Conservation (phyloP, 2,888 invertebrate species). For the Lucinisca nassula region DNA sequence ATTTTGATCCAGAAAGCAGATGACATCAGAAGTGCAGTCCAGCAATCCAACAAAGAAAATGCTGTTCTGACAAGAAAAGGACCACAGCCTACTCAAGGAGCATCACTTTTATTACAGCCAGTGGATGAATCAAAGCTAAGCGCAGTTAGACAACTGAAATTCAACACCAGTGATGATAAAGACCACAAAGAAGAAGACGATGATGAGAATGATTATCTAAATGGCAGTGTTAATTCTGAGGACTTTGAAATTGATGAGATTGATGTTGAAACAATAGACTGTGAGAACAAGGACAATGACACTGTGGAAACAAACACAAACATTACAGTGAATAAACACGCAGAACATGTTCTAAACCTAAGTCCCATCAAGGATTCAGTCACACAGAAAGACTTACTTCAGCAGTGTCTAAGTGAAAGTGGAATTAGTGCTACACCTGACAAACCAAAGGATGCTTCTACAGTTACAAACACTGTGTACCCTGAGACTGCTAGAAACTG, state of each 20-base stretch:
- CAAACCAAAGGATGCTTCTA: neutral
- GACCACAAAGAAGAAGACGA: slow-evolving; percentile 9
- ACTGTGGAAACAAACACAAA: slow-evolving; percentile 12
- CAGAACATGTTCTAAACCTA: neutral
- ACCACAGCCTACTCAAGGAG: slow-evolving; percentile 44
- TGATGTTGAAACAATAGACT: slow-evolving; percentile 68
- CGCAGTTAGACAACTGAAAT: slow-evolving; percentile 63
- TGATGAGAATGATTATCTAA: slow-evolving; percentile 65
- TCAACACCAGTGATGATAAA: slow-evolving; percentile 41
- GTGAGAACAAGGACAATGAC: neutral
- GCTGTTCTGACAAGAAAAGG: neutral
- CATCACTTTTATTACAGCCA: slow-evolving; percentile 62
- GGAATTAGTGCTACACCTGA: slow-evolving; percentile 36
- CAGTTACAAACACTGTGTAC: neutral
- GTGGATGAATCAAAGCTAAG: slow-evolving; percentile 47
- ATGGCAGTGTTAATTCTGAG: slow-evolving; percentile 68
- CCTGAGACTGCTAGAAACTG: neutral
- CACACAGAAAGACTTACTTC: slow-evolving; percentile 38
- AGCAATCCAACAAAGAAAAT: slow-evolving; percentile 22
- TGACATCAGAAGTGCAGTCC: slow-evolving; percentile 42
- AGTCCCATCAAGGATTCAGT: neutral
- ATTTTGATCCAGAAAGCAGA: slow-evolving; percentile 62
- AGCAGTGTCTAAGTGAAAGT: slow-evolving; percentile 61
- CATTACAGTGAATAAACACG: too few relatives aligned
- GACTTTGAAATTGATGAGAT: slow-evolving; percentile 71